These are phyloP conservation scores for Catamblyrhynchus diadema DNA, from an alignment of 2,797 vertebrate species.

Conservation along the genomic window DNA sequence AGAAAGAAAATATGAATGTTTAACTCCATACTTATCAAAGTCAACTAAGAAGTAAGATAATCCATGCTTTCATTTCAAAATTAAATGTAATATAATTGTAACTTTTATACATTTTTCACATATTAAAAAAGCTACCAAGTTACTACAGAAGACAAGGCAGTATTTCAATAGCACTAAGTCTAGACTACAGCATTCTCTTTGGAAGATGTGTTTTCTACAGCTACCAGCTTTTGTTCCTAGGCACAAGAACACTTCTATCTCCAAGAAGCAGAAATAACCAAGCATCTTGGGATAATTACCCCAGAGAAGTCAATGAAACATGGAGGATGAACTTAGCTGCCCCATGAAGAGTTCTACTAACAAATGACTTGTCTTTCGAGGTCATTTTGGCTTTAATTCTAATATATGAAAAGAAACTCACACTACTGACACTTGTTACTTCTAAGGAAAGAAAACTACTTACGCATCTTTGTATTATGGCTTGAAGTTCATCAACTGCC, in stretches of 20 bases:
- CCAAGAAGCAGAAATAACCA: not conserved
- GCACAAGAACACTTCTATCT: not conserved
- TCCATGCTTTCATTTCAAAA: not conserved
- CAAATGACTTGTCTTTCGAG: not conserved
- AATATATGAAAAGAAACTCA: not conserved
- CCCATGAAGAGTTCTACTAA: not conserved
- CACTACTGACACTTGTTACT: not conserved
- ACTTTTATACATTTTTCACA: not conserved
- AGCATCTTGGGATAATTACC: not conserved
- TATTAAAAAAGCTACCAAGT: not conserved
- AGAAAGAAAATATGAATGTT: constrained; percentile 12
- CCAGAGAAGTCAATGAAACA: not conserved
- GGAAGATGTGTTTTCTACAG: not conserved
- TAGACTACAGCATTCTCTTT: not conserved
- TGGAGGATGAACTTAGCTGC: not conserved
- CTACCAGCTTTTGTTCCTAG: not conserved
- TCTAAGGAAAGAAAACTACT: constrained; percentile 71
- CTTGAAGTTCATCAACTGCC: constrained; percentile 91
- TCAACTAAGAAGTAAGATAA: not conserved
- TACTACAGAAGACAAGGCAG: not conserved
- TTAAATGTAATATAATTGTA: not conserved
- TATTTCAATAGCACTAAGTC: not conserved
- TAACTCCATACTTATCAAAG: not conserved
- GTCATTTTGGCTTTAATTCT: not conserved
- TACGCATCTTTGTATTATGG: constrained; percentile 92